phyloP scores from a whole-genome alignment of 2,888 invertebrate genomes.

The Hyles lineata region DNA sequence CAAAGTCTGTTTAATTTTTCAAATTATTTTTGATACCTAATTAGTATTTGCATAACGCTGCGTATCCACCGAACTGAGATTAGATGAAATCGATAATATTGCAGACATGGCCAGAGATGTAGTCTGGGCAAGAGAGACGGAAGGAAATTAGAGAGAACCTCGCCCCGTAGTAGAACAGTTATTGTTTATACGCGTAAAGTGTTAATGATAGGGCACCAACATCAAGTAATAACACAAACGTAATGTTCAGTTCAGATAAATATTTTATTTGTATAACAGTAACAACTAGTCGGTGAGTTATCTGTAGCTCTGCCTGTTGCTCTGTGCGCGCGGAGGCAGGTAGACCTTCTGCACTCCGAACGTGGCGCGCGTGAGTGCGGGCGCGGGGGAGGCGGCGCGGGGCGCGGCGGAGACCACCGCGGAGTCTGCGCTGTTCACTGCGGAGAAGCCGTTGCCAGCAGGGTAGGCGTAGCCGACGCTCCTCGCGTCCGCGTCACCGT shows the following conservation, averaged over 20 bases:
- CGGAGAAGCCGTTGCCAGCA: constrained; percentile 33
- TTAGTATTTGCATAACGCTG: no score
- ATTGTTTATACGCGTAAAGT: no score
- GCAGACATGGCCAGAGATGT: no score
- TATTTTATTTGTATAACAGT: not conserved
- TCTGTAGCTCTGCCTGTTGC: constrained; percentile 55
- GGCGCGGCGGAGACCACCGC: constrained; percentile 59
- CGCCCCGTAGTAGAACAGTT: not conserved
- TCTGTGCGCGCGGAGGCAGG: constrained; percentile 57
- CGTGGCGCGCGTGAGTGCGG: not conserved
- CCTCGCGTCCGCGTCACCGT: constrained; percentile 47
- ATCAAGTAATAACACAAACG: not conserved
- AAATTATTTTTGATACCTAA: no score
- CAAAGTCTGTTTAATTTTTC: no score
- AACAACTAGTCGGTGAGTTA: constrained; percentile 43
- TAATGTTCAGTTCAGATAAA: not conserved
- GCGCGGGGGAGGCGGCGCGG: constrained; percentile 11
- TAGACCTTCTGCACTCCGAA: constrained; percentile 52
- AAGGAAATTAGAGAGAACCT: not conserved
- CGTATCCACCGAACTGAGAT: no score
- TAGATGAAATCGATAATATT: no score
- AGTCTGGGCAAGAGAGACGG: no score
- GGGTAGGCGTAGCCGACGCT: constrained; percentile 42
- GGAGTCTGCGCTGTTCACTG: constrained; percentile 51
- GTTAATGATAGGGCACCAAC: not conserved